Evolutionary conservation across 1,140 invertebrate species (phyloP).

Genomic region (Meloidogyne floridensis): DNA sequence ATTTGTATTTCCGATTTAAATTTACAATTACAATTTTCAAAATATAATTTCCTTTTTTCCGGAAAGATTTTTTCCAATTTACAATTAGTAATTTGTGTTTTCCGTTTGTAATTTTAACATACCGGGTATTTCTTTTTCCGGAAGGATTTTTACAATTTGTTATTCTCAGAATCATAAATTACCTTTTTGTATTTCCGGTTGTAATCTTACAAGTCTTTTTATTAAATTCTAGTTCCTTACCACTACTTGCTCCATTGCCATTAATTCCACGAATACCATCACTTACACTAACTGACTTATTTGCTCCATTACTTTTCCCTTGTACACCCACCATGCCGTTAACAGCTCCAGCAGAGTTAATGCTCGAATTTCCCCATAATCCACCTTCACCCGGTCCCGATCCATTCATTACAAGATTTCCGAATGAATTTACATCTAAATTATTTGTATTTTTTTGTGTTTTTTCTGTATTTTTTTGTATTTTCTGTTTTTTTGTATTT

Average conservation of each 20-base stretch:
- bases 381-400: slow-evolving; percentile 22
- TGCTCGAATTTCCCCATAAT: slow-evolving; percentile 19
- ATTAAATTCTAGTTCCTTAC: background rate
- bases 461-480: too few relatives aligned
- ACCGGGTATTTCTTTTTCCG: background rate
- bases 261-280: slow-evolving; percentile 10
- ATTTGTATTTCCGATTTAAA: too few relatives aligned
- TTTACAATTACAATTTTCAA: too few relatives aligned
- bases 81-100: too few relatives aligned
- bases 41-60: too few relatives aligned
- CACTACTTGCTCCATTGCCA: background rate
- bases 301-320: slow-evolving; percentile 4
- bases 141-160: background rate
- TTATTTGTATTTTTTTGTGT: background rate
- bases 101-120: too few relatives aligned
- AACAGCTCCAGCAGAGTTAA: background rate
- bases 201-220: background rate
- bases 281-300: slow-evolving; percentile 14
- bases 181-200: background rate
- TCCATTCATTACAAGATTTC: slow-evolving; percentile 16
- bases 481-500: too few relatives aligned
- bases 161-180: too few relatives aligned
- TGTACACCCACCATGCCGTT: background rate
- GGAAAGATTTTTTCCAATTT: too few relatives aligned
- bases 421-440: slow-evolving; percentile 23